Evolutionary conservation across 1,140 invertebrate species (phyloP).

Genomic region (Dufourea novaeangliae): DNA sequence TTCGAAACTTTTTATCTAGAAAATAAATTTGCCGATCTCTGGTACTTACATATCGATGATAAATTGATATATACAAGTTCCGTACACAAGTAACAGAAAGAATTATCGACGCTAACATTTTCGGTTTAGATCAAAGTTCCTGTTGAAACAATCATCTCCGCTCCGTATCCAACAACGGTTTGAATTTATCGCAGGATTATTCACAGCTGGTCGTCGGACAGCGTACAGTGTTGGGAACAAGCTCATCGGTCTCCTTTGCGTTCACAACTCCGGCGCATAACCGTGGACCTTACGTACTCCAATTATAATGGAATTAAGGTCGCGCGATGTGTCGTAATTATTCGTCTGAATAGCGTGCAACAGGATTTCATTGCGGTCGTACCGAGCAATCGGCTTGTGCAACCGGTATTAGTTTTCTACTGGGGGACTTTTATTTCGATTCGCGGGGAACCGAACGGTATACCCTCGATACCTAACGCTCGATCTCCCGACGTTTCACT

Average conservation of each 20-base stretch:
- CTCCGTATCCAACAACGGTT: neutral
- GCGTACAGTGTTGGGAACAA: conserved; percentile 4
- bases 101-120: too few species aligned
- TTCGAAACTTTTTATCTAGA: too few species aligned
- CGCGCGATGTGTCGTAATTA: conserved; percentile 46
- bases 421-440: conserved; percentile 25
- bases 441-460: neutral
- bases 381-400: conserved; percentile 35
- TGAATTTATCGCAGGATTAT: neutral
- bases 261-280: neutral
- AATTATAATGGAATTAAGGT: conserved; percentile 50
- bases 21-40: too few species aligned
- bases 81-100: too few species aligned
- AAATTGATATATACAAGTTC: too few species aligned
- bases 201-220: neutral
- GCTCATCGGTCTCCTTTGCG: conserved; percentile 12
- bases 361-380: conserved; percentile 45
- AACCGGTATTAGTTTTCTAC: conserved; percentile 41
- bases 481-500: neutral
- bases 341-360: conserved; percentile 45
- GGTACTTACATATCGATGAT: too few species aligned
- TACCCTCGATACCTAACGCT: neutral
- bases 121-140: too few species aligned
- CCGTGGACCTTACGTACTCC: conserved; percentile 31
- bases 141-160: too few species aligned